Conservation (phyloP, 2,113 vertebrate genomes). For the Hymenochirus boettgeri region DNA sequence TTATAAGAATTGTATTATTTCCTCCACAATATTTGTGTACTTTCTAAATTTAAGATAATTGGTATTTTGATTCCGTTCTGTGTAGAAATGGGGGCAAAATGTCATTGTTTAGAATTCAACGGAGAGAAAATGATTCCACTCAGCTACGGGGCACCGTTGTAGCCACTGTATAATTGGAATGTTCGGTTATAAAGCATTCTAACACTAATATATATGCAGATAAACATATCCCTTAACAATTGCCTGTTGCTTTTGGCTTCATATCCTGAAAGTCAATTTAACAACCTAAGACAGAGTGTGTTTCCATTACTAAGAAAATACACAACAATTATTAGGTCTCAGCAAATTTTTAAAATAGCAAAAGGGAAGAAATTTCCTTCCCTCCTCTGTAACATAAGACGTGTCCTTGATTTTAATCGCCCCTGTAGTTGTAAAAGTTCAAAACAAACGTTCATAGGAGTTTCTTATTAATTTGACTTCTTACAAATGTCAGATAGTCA, state of each 20-base stretch:
- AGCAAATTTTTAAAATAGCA: slow-evolving; percentile 31
- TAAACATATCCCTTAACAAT: slow-evolving; percentile 24
- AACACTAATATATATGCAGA: slow-evolving; percentile 29
- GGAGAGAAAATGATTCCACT: neutral
- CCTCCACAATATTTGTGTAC: no score
- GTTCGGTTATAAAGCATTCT: neutral
- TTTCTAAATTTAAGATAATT: no score
- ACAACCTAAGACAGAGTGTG: slow-evolving; percentile 7
- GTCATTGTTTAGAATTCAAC: neutral
- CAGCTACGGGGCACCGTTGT: neutral
- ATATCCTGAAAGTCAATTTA: slow-evolving; percentile 16
- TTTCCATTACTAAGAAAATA: slow-evolving; percentile 36
- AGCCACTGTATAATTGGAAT: neutral
- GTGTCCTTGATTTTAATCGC: slow-evolving; percentile 6
- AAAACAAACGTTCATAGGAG: neutral
- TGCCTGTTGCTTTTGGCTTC: slow-evolving; percentile 28
- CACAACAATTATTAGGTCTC: slow-evolving; percentile 21
- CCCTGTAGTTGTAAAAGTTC: neutral
- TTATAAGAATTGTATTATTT: no score
- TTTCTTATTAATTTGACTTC: neutral
- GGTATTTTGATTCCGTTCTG: neutral
- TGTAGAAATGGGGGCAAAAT: neutral
- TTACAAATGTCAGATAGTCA: neutral
- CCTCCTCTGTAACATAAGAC: slow-evolving; percentile 3
- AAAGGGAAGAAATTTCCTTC: slow-evolving; percentile 8